Percentiles rank a stretch among this genome's conserved stretches.
Conservation (phyloP, 2,113 vertebrate genomes). For the human (Homo sapiens) region DNA sequence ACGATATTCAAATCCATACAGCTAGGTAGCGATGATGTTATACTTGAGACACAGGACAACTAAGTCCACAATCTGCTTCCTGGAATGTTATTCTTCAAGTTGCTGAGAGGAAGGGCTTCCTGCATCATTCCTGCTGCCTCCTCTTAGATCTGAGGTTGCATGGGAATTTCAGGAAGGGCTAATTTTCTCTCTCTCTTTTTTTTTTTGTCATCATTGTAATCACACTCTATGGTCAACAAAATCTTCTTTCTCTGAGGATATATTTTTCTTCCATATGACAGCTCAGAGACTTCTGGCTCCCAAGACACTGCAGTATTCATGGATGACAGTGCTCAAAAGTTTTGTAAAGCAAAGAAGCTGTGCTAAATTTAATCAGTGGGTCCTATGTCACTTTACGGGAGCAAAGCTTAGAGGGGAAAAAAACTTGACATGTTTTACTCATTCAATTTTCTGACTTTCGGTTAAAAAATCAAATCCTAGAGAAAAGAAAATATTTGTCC, state of each 20-base stretch:
- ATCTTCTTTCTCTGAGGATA: background rate
- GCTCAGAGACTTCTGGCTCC: background rate
- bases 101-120: background rate
- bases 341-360: background rate
- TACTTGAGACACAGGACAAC: background rate
- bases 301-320: background rate
- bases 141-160: background rate
- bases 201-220: accelerated
- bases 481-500: background rate
- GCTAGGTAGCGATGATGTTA: background rate
- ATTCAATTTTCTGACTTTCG: background rate
- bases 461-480: background rate
- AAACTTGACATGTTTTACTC: background rate
- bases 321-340: background rate
- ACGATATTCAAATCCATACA: background rate
- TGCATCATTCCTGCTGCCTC: background rate
- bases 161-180: background rate
- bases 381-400: background rate
- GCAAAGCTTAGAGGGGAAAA: background rate
- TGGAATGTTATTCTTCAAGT: background rate
- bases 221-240: background rate
- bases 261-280: background rate
- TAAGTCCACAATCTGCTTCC: no score
- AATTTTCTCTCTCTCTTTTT: accelerated
- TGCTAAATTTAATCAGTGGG: background rate